Evolutionary conservation across 2,113 vertebrate genomes (phyloP).

Genomic region (Semnopithecus entellus): DNA sequence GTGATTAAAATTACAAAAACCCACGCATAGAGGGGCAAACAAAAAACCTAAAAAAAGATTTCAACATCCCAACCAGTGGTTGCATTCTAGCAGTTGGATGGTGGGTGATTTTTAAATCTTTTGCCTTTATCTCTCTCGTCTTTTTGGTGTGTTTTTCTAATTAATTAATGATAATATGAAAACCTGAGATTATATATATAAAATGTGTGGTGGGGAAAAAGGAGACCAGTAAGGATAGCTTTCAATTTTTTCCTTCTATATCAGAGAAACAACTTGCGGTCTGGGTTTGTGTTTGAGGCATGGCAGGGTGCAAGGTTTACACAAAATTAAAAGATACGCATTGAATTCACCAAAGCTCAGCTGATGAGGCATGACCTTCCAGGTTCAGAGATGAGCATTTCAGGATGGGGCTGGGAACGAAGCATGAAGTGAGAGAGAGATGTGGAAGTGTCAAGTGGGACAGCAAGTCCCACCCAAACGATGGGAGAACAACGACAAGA

Average conservation of each 20-base stretch:
- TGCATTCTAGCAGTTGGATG: not conserved
- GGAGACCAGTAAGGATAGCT: not conserved
- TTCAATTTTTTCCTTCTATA: not conserved
- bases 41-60: conserved; percentile 67
- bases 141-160: not conserved
- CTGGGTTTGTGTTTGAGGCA: not conserved
- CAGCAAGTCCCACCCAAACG: not conserved
- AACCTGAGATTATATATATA: not conserved
- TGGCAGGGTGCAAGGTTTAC: fast-evolving
- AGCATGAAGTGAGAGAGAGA: not conserved
- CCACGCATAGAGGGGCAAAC: not conserved
- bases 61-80: not conserved
- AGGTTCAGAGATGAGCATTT: not conserved
- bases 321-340: not conserved
- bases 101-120: not conserved
- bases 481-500: not conserved
- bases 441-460: not conserved
- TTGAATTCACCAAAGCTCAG: not conserved
- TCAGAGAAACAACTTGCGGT: not conserved
- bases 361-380: not conserved
- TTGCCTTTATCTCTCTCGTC: not conserved
- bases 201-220: not conserved
- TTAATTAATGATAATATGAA: not conserved
- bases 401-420: not conserved
- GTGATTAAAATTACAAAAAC: conserved; percentile 23